Evolutionary conservation across 2,797 vertebrate genomes (phyloP), one percentile per base, ranked within the genome.

Genomic region (Lagodon rhomboides): DNA sequence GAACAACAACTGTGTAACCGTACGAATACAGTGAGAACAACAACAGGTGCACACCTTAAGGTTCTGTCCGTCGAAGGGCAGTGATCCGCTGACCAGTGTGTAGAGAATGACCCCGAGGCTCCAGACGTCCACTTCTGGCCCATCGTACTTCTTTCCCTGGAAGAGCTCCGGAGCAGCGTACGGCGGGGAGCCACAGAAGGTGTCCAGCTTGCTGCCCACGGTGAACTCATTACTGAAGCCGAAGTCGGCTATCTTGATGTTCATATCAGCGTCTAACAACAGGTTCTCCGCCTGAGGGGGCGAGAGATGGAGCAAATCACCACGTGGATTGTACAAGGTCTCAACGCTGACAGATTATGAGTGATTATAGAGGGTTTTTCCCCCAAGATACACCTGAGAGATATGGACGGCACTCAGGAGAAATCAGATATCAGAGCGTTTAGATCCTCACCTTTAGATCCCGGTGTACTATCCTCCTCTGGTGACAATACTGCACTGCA

Each of bases 201-300:
- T 99, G 90, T 99, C 98, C 94, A 99, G 95, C 94, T 99, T 99
- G 91, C 96, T 98, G 85, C 98, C 98, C 16, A 99, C 94, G 60
- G 97, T 99, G 94, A 99, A 99, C 95, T 99, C 98, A 44, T 99
- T 99, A 91, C 98, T 99, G 93, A 99, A 99, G 90, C 98, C 98
- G 87, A 99, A 99, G 93, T 99, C 98, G 12, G 98, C 98, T 87
- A 99, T 99, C 96, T 99, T 99, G 92, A 99, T 99, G 95, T 99
- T 99, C 98, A 99, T 99, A 93, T 99, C 98, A 54, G 98, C 97
- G 80, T 99, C 98, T 88, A 99, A 93, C 88, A 99, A 95, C 64
- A 99, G 95, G 94, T 99, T 99, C 95, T 99, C 98, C 72, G 98
- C 98, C 98, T 99, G 87, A 27, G 22, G 76, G n/a, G 17, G 17